These are phyloP conservation scores for Hanleya hanleyi DNA, from an alignment of 2,888 invertebrate species.

Conservation along the genomic window DNA sequence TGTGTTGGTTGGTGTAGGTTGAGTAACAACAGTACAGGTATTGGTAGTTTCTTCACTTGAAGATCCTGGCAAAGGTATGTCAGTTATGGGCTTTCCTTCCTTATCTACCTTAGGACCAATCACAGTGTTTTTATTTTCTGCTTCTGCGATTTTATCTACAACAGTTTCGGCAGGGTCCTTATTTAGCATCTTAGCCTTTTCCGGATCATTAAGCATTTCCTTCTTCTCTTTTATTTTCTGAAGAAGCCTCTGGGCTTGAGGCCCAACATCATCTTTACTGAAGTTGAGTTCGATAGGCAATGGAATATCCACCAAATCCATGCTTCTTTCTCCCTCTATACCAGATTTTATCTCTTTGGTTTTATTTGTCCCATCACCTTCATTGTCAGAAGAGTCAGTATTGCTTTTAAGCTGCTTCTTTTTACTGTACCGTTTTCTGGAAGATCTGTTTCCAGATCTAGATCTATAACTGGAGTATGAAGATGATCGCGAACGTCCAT, in stretches of 20 bases:
- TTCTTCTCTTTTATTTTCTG: conserved; percentile 49
- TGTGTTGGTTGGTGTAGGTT: conserved; percentile 27
- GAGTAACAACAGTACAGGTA: too few relatives aligned
- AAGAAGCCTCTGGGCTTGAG: conserved; percentile 43
- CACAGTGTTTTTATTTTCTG: neutral
- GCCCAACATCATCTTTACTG: conserved; percentile 25
- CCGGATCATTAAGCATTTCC: neutral
- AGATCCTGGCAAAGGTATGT: conserved; percentile 46
- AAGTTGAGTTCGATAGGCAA: conserved; percentile 37
- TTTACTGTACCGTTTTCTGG: neutral
- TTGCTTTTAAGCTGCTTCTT: neutral
- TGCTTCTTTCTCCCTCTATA: conserved; percentile 28
- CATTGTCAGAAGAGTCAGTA: neutral
- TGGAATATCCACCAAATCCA: conserved; percentile 58
- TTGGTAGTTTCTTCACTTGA: neutral
- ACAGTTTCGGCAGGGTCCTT: conserved; percentile 17
- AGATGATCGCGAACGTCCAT: conserved; percentile 38
- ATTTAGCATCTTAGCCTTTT: neutral
- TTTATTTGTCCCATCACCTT: neutral
- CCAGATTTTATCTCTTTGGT: conserved; percentile 26
- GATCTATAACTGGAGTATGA: conserved; percentile 24
- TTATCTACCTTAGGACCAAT: neutral
- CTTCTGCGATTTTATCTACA: neutral
- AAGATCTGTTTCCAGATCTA: conserved; percentile 24
- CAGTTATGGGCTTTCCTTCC: conserved; percentile 30